Percentiles rank a stretch among this genome's conserved stretches.
Conservation (phyloP, 1,140 invertebrate genomes). For the Sarcophaga bullata region DNA sequence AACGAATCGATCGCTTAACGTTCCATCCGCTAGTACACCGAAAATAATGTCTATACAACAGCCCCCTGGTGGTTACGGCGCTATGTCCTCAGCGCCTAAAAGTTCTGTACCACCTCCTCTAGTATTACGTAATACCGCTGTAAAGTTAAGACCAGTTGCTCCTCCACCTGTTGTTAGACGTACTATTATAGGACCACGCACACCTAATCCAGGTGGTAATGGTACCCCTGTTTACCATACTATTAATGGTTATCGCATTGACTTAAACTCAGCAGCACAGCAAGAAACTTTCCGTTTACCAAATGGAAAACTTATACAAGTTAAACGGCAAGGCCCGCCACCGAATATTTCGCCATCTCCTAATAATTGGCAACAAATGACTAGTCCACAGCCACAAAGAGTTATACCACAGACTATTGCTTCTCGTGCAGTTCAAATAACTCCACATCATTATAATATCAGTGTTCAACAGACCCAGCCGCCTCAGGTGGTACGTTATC, state of each 20-base stretch:
- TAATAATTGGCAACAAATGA: conserved; percentile 39
- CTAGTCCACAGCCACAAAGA: conserved; percentile 29
- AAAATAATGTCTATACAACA: conserved; percentile 57
- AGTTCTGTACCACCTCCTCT: conserved; percentile 54
- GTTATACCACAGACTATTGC: conserved; percentile 23
- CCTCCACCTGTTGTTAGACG: conserved; percentile 40
- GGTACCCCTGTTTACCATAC: conserved; percentile 61
- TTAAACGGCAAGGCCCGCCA: conserved; percentile 55
- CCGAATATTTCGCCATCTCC: conserved; percentile 26
- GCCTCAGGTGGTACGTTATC: conserved; percentile 43
- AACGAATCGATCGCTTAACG: conserved; percentile 29
- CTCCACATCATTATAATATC: conserved; percentile 27
- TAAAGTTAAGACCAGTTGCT: conserved; percentile 52
- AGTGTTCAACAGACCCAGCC: conserved; percentile 21
- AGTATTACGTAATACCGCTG: conserved; percentile 55
- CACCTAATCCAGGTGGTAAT: neutral
- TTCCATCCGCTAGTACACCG: conserved; percentile 50
- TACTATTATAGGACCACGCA: conserved; percentile 37
- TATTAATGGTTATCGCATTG: conserved; percentile 62
- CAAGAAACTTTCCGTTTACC: conserved; percentile 63
- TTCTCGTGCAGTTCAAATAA: conserved; percentile 42
- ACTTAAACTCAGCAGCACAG: conserved; percentile 63
- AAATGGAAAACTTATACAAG: conserved; percentile 63
- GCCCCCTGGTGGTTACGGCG: conserved; percentile 31
- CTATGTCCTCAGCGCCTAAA: conserved; percentile 38